These are phyloP conservation scores for Drosophila rufa DNA, from an alignment of 1,140 invertebrate species.

Conservation along the genomic window DNA sequence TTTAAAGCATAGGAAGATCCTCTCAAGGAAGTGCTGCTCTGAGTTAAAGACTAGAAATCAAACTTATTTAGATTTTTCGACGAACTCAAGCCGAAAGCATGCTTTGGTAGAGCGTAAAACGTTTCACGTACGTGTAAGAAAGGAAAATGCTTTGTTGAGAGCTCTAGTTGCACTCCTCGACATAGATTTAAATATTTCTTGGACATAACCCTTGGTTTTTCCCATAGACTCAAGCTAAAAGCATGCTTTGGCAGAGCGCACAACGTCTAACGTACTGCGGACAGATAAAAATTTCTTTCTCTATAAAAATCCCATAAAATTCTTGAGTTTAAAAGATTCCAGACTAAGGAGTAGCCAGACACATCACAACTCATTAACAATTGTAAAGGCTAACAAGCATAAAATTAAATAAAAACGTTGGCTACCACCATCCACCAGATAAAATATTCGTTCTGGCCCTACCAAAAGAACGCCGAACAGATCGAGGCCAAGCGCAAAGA, in stretches of 20 bases:
- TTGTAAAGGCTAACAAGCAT: not conserved
- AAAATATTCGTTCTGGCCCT: slow-evolving; percentile 88
- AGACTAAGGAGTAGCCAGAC: not conserved
- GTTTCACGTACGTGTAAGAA: not conserved
- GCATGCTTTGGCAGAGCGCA: not conserved
- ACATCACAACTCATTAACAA: slow-evolving; percentile 6
- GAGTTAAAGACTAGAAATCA: too few species aligned
- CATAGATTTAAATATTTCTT: too few species aligned
- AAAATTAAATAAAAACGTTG: slow-evolving; percentile 10
- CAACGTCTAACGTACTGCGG: not conserved
- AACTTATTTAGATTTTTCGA: too few species aligned
- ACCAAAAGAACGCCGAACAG: slow-evolving; percentile 87
- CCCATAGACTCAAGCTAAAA: not conserved
- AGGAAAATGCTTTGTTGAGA: not conserved
- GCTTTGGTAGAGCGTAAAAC: not conserved
- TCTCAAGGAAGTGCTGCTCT: too few species aligned
- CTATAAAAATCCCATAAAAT: not conserved
- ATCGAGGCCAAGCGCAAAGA: slow-evolving; percentile 86
- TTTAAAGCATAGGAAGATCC: too few species aligned
- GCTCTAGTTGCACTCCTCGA: too few species aligned
- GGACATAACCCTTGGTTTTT: too few species aligned
- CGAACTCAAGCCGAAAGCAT: too few species aligned
- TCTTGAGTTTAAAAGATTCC: not conserved
- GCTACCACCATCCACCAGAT: slow-evolving; percentile 85
- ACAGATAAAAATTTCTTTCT: too few species aligned